Base-by-base conservation (phyloP, 2,888 invertebrate genomes). In the Lordiphosa andalusiaca region DNA sequence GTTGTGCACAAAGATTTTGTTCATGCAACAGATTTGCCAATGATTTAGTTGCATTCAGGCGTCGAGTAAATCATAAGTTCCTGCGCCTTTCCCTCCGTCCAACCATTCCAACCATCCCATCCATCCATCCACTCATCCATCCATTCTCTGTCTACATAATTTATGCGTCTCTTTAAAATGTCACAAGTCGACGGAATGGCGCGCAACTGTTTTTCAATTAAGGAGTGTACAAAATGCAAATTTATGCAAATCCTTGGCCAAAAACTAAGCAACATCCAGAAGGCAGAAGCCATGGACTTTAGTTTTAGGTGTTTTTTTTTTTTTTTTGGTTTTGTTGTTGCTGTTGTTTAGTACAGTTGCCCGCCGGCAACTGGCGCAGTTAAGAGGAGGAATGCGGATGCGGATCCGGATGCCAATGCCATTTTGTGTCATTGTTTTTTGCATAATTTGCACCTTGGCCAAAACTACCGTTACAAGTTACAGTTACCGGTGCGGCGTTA, bases 1-100 rank as follows among this genome's bases (percentile, higher is more conserved):
- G 44, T 36, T 35, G 30, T 42, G 52, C 60, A 33, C 39, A 44
- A 41, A 61, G 70, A 63, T 56, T 56, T 56, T 58, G 66, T 47
- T 56, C 46, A 39, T 53, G 60, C 75, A 69, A 71, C 63, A 80
- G 85, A 81, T 83, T 81, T 73, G 58, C 73, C 84, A 73, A 83
- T 87, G 87, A 84, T 87, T 87, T 85, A 75, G 80, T 68, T 81
- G 76, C 75, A 70, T 73, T 67, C 82, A 75, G 84, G 72, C 83
- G 71, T 66, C 80, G 67, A 69, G 77, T 86, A 83, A 85, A 85
- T 85, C 84, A 86, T 74, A 71, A 73, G 63, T 21, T 30, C 23
- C 7, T 16, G 4, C 13, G 36, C 40, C 19, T n/a, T n/a, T 7
- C 7, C 25, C 4, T 6, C 46, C 36, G 10, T 13, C 23, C 38